A percentile compares a stretch with the other conserved stretches of the same genome.
phyloP scores from a whole-genome alignment of 2,113 vertebrate genomes.

The Zosterops pallidus region DNA sequence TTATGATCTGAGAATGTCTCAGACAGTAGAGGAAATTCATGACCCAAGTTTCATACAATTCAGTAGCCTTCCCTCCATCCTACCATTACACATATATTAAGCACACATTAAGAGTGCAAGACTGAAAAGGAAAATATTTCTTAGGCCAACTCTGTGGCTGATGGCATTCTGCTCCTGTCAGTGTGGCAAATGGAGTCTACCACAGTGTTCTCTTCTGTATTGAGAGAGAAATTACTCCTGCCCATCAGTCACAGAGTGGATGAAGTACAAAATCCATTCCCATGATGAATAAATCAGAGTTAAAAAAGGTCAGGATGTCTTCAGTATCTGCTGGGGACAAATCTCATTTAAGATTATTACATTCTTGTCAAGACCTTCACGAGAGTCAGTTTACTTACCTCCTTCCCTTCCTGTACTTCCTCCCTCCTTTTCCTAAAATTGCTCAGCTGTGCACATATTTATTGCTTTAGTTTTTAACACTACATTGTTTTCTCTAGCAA shows the following conservation, averaged over 20 bases:
- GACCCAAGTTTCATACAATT: not conserved
- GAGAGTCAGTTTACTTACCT: not conserved
- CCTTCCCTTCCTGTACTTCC: not conserved
- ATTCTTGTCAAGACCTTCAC: conserved; percentile 34
- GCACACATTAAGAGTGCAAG: not conserved
- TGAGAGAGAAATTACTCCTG: conserved; percentile 60
- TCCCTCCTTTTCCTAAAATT: not conserved
- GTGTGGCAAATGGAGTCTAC: conserved; percentile 57
- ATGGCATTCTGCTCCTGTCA: conserved; percentile 51
- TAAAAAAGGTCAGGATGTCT: conserved; percentile 59
- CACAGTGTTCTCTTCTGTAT: not conserved
- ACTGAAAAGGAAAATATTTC: conserved; percentile 49
- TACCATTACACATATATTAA: not conserved
- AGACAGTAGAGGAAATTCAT: not conserved
- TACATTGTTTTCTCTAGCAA: not conserved
- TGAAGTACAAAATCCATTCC: conserved; percentile 44
- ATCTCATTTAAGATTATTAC: conserved; percentile 47
- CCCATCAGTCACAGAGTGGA: conserved; percentile 28
- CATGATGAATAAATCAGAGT: conserved; percentile 48
- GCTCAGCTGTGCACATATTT: not conserved
- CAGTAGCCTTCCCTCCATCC: not conserved
- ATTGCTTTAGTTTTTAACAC: not conserved
- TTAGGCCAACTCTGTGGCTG: conserved; percentile 6
- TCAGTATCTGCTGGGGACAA: conserved; percentile 36
- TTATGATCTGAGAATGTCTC: not conserved